A percentile compares a stretch with the other conserved stretches of the same genome.
Evolutionary conservation across 2,888 invertebrate genomes (phyloP).

Genomic region (Drosophila dives): DNA sequence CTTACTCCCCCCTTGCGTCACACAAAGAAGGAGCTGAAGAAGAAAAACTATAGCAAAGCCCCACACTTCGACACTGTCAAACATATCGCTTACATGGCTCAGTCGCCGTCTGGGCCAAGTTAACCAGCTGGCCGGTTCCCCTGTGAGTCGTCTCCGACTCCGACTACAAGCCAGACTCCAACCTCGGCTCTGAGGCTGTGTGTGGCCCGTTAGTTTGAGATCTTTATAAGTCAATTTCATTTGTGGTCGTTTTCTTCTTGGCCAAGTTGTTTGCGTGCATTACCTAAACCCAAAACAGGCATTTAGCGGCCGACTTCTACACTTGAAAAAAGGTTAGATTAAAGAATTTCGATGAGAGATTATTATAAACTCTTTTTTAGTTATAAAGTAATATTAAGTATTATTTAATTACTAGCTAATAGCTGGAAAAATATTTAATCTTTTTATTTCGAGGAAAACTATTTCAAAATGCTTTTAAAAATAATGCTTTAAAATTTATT

Average conservation of each 20-base stretch:
- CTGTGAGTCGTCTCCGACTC: constrained; percentile 39
- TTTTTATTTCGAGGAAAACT: background rate
- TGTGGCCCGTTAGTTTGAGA: constrained; percentile 80
- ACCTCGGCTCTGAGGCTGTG: constrained; percentile 53
- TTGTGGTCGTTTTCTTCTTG: constrained; percentile 14
- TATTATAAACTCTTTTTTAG: background rate
- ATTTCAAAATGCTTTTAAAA: too few species aligned
- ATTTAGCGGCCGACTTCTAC: background rate
- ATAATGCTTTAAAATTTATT: too few species aligned
- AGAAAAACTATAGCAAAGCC: constrained; percentile 39
- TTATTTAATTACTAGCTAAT: background rate
- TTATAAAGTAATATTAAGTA: background rate
- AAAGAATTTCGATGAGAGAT: background rate
- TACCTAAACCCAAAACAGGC: constrained; percentile 1
- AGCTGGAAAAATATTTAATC: background rate
- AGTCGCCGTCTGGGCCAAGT: constrained; percentile 40
- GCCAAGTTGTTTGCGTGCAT: constrained; percentile 20
- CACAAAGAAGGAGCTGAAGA: constrained; percentile 1
- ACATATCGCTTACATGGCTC: constrained; percentile 63
- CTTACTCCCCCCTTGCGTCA: background rate
- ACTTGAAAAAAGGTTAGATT: background rate
- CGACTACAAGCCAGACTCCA: background rate
- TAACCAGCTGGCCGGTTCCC: constrained; percentile 55
- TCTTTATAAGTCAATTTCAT: constrained; percentile 77
- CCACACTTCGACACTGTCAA: constrained; percentile 48